phyloP scores from a whole-genome alignment of 2,113 vertebrate species.

The Porphyrio hochstetteri region DNA sequence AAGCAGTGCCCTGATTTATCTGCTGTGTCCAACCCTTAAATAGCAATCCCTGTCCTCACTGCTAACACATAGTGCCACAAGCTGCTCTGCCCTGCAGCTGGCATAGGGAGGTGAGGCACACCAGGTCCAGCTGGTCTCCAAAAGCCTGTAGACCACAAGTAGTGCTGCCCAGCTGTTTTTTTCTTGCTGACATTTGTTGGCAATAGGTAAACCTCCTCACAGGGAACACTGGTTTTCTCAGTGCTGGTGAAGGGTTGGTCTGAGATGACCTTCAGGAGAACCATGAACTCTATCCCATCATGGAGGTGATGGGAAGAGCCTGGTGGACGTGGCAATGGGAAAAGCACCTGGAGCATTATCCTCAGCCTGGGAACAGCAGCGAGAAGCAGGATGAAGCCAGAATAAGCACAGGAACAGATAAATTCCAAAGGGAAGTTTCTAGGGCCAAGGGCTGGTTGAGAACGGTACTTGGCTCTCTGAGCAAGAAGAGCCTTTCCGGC shows the following conservation, averaged over 20 bases:
- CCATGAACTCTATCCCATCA: background rate
- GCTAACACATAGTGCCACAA: rapidly evolving
- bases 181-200: background rate
- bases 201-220: background rate
- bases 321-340: background rate
- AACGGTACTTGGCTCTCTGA: background rate
- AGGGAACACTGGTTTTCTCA: background rate
- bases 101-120: background rate
- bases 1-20: background rate
- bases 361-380: background rate
- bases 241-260: background rate
- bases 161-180: rapidly evolving
- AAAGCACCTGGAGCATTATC: background rate
- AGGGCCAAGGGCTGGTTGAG: background rate
- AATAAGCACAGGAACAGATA: conserved; percentile 48
- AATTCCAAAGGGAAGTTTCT: background rate
- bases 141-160: background rate
- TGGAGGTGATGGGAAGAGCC: background rate
- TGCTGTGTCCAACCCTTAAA: background rate
- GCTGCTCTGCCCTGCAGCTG: background rate
- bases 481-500: background rate
- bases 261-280: background rate
- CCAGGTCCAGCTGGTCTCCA: background rate
- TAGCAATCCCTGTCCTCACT: background rate
- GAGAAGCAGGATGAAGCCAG: background rate